Evolutionary conservation across 1,140 invertebrate species (phyloP), one percentile per base, ranked within the genome.

Genomic region (Meteorus sp.): DNA sequence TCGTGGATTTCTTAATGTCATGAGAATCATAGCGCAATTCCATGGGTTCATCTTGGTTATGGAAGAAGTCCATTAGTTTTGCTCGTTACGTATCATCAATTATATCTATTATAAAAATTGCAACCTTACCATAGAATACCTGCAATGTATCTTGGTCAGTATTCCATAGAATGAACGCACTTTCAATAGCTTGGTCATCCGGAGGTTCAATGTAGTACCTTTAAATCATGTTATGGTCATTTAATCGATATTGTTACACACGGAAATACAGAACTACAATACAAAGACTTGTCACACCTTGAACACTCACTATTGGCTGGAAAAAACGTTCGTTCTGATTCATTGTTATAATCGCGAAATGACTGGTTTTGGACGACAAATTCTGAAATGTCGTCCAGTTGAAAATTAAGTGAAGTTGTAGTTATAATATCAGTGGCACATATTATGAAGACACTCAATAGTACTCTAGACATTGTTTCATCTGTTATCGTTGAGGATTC

Each of bases 101-200:
- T 39, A 13, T n/a, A 7, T 47, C 41, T 13, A 25, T 41, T 11
- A 13, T 48, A 39, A 5, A 39, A 39, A 39, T 39, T 39, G 35
- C 1, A 58, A 29, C 2, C 23, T 19, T n/a, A 50, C 47, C 17
- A 17, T 19, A n/a, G 44, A 20, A 9, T 58, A n/a, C n/a, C n/a
- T n/a, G n/a, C n/a, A n/a, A 39, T 29, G 27, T 9, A 39, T 4
- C 23, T 5, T 48, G 17, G 1, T 53, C 41, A 19, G 47, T 17
- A 6, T 53, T 60, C 50, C 51, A 59, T n/a, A 59, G 41, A 5
- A 59, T 19, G 29, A 51, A 51, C 2, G 51, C 20, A 41, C 45
- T 45, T 13, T 52, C 43, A 20, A 44, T 50, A 8, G 44, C 25
- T 35, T 59, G 35, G 3, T 13, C 2, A 11, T 13, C 15, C 7